Conservation (phyloP, 1,140 invertebrate genomes). For the Octopus bimaculoides region DNA sequence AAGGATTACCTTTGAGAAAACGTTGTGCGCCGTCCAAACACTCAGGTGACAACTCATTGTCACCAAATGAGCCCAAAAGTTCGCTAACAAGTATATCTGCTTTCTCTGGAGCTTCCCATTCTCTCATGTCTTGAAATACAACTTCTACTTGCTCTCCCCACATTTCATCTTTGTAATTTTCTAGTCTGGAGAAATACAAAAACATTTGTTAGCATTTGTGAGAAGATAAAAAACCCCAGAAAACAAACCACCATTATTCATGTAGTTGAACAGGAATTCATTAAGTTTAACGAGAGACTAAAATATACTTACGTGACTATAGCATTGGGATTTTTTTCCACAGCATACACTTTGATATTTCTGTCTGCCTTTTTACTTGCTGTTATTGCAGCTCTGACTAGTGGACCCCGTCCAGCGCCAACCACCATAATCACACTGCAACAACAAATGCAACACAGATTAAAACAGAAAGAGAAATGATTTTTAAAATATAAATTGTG, state of each 20-base stretch:
- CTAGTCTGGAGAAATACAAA: conserved; percentile 60
- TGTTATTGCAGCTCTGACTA: conserved; percentile 80
- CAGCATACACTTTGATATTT: conserved; percentile 75
- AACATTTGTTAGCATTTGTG: not conserved
- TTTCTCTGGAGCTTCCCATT: conserved; percentile 67
- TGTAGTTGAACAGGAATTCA: too few relatives aligned
- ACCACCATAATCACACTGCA: conserved; percentile 54
- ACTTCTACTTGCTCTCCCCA: conserved; percentile 70
- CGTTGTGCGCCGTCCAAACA: conserved; percentile 93
- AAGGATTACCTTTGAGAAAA: conserved; percentile 72
- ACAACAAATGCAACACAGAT: not conserved
- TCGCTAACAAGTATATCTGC: conserved; percentile 97
- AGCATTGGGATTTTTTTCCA: conserved; percentile 98
- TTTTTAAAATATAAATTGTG: not conserved
- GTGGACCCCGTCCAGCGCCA: conserved; percentile 86
- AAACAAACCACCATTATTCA: too few relatives aligned
- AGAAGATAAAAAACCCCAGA: too few relatives aligned
- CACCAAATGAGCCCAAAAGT: conserved; percentile 94
- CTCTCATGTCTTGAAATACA: conserved; percentile 80
- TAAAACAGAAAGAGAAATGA: not conserved
- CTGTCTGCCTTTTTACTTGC: conserved; percentile 71
- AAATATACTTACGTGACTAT: conserved; percentile 71
- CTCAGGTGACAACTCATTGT: conserved; percentile 98
- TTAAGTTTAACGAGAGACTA: too few relatives aligned
- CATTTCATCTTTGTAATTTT: conserved; percentile 74